These are phyloP conservation scores for Selenia dentaria DNA, from an alignment of 2,888 invertebrate species.

Conservation along the genomic window DNA sequence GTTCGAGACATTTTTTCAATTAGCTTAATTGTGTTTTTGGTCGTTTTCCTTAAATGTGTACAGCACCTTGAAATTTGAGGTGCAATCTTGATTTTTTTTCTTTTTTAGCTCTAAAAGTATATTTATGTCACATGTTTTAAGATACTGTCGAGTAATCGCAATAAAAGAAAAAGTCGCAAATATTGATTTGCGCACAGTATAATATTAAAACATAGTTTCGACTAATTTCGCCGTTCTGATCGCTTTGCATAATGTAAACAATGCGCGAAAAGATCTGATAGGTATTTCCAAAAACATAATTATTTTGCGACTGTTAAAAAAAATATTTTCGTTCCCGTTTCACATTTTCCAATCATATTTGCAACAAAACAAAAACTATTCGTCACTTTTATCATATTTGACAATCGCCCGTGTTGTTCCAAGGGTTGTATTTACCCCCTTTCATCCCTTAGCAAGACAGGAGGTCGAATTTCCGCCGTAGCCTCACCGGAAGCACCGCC, in stretches of 20 bases:
- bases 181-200: too few relatives aligned
- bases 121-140: too few relatives aligned
- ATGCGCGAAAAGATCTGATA: too few relatives aligned
- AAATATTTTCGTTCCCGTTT: too few relatives aligned
- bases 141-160: too few relatives aligned
- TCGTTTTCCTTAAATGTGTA: constrained; percentile 35
- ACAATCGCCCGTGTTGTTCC: constrained; percentile 17
- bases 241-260: too few relatives aligned
- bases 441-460: constrained; percentile 42
- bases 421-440: constrained; percentile 26
- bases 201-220: too few relatives aligned
- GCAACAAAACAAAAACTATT: constrained; percentile 16
- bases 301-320: too few relatives aligned
- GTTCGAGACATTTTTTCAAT: constrained; percentile 64
- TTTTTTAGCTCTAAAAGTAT: too few relatives aligned
- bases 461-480: constrained; percentile 79
- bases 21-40: constrained; percentile 70
- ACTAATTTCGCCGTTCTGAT: too few relatives aligned
- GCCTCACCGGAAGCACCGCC: constrained; percentile 76
- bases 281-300: too few relatives aligned
- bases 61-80: background rate
- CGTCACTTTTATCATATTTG: constrained; percentile 12
- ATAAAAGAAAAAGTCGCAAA: too few relatives aligned
- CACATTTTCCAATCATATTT: constrained; percentile 1
- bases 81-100: background rate